Evolutionary conservation across 1,140 invertebrate species (phyloP).

Genomic region (Ctenoplectra terminalis): DNA sequence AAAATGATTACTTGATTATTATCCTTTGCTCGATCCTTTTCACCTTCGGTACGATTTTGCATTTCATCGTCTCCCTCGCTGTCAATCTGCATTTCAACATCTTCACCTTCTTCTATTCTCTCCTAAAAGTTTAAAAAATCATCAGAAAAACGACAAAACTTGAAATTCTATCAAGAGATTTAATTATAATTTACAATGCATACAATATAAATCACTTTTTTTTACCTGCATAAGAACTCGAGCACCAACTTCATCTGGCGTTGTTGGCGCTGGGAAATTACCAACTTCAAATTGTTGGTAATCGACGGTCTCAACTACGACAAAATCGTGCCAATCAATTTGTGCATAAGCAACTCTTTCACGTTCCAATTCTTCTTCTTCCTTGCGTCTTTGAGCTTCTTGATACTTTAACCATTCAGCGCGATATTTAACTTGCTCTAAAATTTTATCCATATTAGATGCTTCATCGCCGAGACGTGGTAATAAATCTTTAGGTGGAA

Average conservation of each 20-base stretch:
- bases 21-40: constrained; percentile 86
- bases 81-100: constrained; percentile 90
- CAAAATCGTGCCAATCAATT: constrained; percentile 99
- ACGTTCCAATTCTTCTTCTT: constrained; percentile 97
- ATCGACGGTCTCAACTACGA: constrained; percentile 99
- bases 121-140: constrained; percentile 76
- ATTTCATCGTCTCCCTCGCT: constrained; percentile 89
- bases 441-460: constrained; percentile 88
- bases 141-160: not conserved
- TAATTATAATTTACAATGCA: not conserved
- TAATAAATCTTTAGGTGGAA: constrained; percentile 96
- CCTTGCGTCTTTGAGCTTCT: constrained; percentile 94
- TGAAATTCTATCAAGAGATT: not conserved
- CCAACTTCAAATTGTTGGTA: constrained; percentile 98
- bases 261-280: constrained; percentile 98
- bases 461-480: constrained; percentile 91
- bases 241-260: constrained; percentile 97
- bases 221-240: constrained; percentile 93
- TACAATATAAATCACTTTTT: not conserved
- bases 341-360: constrained; percentile 98
- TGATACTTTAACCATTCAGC: constrained; percentile 98
- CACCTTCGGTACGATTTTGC: constrained; percentile 85
- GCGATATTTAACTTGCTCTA: constrained; percentile 96
- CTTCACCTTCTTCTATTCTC: constrained; percentile 86
- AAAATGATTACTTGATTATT: constrained; percentile 82